Base-by-base conservation (phyloP, 2,113 vertebrate genomes). In the Hippoglossus stenolepis region DNA sequence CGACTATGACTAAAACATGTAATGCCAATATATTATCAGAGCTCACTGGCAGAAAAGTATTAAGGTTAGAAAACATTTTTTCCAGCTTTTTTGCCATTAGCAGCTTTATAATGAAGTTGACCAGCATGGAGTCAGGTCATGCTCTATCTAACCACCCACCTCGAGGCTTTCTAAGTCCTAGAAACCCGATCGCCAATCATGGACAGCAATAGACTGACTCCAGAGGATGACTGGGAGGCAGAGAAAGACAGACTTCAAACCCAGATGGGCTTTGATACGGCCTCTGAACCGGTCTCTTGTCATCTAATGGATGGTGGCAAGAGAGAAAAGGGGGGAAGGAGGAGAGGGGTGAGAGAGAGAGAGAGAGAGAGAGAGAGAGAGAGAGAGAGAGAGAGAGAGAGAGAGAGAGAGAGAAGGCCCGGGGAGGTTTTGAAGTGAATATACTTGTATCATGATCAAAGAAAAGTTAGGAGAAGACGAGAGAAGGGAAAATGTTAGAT, bases 271-370 rank as follows among this genome's bases (percentile, higher is more conserved):
- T 88, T 90, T 89, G 80, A 87, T 90, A 81, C 70, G 72, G 70
- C 81, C 88, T 91, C 80, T 90, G 86, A 90, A 85, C 86, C 54
- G 67, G 79, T 89, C 86, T 74, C 79, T 74, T 85, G 86, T 90
- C 85, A 75, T 83, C 65, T 83, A 89, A 79, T 84, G 63, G 68
- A 79, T 80, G 72, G 81, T 71, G 88, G 81, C 70, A 75, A 79
- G 72, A 73, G 71, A 80, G 56, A 79, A 71, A 72, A 9, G 63
- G 21, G 21, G 66, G 64, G 68, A 54, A 24, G 53, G 26, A 7
- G 49, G 21, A 40, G 23, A 47, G 20, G 49, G 20, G 64, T 51
- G 65, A 74, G 61, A 71, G n/a, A 81, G 74, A 20, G 17, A 31
- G 28, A 31, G 28, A 28, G 28, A 28, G 28, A 28, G 38, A 64